phyloP scores from a whole-genome alignment of 2,888 invertebrate genomes.

The Cephalotes varians region DNA sequence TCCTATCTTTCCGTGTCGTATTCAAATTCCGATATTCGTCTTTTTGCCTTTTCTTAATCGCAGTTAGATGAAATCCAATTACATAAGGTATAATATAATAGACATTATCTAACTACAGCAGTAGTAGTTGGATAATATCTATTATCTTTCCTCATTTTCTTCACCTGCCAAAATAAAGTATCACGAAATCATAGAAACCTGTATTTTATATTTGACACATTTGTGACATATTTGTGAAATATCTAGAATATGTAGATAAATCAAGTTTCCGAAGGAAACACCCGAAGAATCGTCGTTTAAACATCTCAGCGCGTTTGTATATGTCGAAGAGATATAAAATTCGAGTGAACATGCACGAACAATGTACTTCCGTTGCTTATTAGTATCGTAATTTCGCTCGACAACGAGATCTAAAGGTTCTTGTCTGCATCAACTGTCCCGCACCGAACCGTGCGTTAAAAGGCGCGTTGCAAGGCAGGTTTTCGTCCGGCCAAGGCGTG shows the following conservation, averaged over 20 bases:
- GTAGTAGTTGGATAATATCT: neutral
- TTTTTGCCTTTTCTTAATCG: neutral
- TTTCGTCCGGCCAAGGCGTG: conserved; percentile 27
- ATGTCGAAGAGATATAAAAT: neutral
- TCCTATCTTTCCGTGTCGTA: neutral
- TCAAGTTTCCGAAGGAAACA: neutral
- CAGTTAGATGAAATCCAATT: neutral
- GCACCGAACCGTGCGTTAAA: conserved; percentile 27
- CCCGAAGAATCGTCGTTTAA: neutral
- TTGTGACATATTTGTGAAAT: no score
- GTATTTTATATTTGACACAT: no score
- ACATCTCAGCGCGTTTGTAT: neutral
- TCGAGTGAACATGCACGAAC: neutral
- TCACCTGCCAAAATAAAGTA: neutral
- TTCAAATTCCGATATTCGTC: neutral
- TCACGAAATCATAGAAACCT: no score
- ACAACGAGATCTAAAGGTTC: neutral
- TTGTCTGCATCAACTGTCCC: neutral
- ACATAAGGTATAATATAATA: neutral
- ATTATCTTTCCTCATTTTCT: neutral
- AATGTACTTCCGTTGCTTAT: conserved; percentile 11
- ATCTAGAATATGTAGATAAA: neutral
- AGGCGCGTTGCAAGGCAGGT: conserved; percentile 40
- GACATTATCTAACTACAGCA: neutral
- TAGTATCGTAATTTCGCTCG: neutral